These are phyloP conservation scores for Oreochromis tanganicae DNA, from an alignment of 2,113 vertebrate species.

Conservation along the genomic window DNA sequence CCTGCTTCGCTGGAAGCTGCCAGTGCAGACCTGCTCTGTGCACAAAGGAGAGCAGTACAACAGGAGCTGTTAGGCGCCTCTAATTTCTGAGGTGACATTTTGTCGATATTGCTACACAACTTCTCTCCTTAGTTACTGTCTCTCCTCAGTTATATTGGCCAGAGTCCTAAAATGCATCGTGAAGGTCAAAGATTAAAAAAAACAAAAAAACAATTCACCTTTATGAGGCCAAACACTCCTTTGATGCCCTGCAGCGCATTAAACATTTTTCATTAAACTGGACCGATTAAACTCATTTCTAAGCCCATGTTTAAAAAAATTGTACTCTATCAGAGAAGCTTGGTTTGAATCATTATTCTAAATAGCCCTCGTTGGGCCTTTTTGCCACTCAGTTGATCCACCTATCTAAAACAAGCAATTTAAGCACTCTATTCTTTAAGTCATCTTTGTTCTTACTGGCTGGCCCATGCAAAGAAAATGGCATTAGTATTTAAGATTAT, in stretches of 20 bases:
- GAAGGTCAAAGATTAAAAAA: constrained; percentile 41
- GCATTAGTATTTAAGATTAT: not conserved
- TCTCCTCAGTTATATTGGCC: constrained; percentile 41
- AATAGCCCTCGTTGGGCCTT: not conserved
- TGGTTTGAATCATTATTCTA: not conserved
- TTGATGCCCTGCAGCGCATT: not conserved
- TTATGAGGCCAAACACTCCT: not conserved
- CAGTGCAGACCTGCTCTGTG: not conserved
- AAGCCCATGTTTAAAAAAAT: not conserved
- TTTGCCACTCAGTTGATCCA: not conserved
- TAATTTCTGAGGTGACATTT: constrained; percentile 67
- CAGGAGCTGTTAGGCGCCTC: constrained; percentile 47
- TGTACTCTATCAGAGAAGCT: not conserved
- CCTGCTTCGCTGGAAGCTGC: constrained; percentile 1
- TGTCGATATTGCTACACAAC: constrained; percentile 56
- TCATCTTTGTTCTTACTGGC: not conserved
- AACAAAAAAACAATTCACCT: not conserved
- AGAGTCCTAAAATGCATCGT: not conserved
- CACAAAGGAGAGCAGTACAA: constrained; percentile 12
- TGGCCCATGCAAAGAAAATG: not conserved
- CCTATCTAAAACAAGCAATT: not conserved
- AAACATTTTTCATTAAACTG: not conserved
- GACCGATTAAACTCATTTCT: not conserved
- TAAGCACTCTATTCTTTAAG: not conserved
- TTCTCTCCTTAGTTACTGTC: constrained; percentile 32